These are phyloP conservation scores for Lagopus leucura DNA, from an alignment of 2,113 vertebrate genomes.

Conservation along the genomic window DNA sequence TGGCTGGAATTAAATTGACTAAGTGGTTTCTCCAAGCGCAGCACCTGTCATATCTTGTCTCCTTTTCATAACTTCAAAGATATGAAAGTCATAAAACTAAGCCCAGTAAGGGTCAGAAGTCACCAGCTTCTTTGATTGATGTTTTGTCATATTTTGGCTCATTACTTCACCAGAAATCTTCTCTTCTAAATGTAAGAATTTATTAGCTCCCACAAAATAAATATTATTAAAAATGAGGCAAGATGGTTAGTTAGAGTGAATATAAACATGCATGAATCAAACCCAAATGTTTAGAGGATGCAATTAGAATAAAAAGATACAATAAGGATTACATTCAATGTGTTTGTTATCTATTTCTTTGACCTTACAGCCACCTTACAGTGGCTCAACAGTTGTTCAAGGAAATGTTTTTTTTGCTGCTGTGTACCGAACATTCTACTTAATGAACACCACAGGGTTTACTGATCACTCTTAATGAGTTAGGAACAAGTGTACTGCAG, in stretches of 20 bases:
- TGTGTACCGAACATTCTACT: slow-evolving; percentile 63
- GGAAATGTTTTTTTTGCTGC: slow-evolving; percentile 50
- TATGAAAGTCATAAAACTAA: slow-evolving; percentile 87
- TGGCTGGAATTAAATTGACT: slow-evolving; percentile 78
- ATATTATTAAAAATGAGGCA: slow-evolving; percentile 59
- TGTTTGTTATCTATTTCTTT: slow-evolving; percentile 66
- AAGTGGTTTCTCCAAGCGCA: slow-evolving; percentile 81
- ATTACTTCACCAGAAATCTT: slow-evolving; percentile 47
- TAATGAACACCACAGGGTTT: slow-evolving; percentile 78
- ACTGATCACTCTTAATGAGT: slow-evolving; percentile 75
- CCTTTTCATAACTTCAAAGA: slow-evolving; percentile 85
- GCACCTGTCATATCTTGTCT: slow-evolving; percentile 85
- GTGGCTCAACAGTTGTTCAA: slow-evolving; percentile 46
- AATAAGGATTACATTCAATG: slow-evolving; percentile 16
- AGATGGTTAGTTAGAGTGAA: not conserved
- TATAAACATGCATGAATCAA: slow-evolving; percentile 6
- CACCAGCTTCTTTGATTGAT: slow-evolving; percentile 71
- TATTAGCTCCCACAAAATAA: slow-evolving; percentile 44
- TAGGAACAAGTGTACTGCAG: slow-evolving; percentile 59
- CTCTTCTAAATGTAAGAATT: slow-evolving; percentile 49
- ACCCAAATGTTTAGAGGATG: slow-evolving; percentile 2
- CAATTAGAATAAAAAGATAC: slow-evolving; percentile 37
- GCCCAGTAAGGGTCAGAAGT: slow-evolving; percentile 78
- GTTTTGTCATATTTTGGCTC: slow-evolving; percentile 76
- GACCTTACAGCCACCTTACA: slow-evolving; percentile 70